Percentiles rank a stretch among this genome's conserved stretches.
phyloP scores from a whole-genome alignment of 1,140 invertebrate species.

The Muscidifurax raptorellus region DNA sequence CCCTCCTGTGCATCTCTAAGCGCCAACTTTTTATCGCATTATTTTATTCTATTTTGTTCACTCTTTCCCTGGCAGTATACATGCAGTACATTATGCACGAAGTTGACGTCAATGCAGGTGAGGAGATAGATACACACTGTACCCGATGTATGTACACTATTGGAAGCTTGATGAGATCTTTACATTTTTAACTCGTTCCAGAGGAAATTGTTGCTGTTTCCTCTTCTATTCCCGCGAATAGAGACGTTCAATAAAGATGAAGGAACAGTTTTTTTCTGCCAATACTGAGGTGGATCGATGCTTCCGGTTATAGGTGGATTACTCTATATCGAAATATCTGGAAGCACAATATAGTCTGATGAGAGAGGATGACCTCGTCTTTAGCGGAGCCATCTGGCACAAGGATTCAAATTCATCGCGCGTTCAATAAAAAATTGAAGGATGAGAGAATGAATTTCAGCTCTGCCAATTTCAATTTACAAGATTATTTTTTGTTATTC shows the following conservation, averaged over 20 bases:
- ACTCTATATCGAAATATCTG: not conserved
- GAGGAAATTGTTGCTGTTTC: not conserved
- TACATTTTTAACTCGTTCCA: not conserved
- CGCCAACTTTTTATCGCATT: not conserved
- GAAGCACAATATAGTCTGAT: not conserved
- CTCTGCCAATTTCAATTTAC: too few relatives aligned
- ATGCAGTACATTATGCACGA: not conserved
- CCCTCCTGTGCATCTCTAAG: not conserved
- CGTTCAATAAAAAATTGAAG: not conserved
- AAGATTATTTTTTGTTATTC: not conserved
- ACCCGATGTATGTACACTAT: not conserved
- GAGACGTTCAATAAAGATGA: not conserved
- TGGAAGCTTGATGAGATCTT: not conserved
- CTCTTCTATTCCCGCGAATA: not conserved
- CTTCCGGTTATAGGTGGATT: not conserved
- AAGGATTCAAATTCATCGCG: not conserved
- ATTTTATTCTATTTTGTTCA: not conserved
- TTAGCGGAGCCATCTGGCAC: conserved; percentile 8
- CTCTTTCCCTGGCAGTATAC: not conserved
- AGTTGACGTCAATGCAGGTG: conserved; percentile 19
- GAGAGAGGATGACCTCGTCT: not conserved
- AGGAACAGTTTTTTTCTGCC: not conserved
- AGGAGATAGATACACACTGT: not conserved
- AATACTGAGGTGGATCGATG: not conserved
- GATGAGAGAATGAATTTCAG: too few relatives aligned